These are phyloP conservation scores for Drosophila teissieri DNA, from an alignment of 1,140 invertebrate genomes.

Conservation along the genomic window DNA sequence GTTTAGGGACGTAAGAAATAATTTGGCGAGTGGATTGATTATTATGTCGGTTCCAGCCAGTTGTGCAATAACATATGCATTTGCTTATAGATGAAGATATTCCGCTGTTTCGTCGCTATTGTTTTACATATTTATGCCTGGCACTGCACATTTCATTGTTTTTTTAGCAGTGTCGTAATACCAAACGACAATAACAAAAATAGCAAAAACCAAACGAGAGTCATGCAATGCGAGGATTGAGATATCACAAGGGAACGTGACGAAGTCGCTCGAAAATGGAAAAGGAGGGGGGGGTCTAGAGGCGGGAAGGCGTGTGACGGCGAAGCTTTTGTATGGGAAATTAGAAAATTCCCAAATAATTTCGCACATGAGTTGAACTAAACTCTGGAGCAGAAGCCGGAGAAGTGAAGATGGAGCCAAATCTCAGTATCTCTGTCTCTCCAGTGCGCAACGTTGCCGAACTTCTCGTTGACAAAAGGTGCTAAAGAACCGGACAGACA, in stretches of 20 bases:
- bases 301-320: background rate
- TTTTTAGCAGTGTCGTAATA: slow-evolving; percentile 40
- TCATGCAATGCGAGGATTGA: slow-evolving; percentile 32
- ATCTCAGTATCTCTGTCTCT: slow-evolving; percentile 3
- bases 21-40: background rate
- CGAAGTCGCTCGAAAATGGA: slow-evolving; percentile 14
- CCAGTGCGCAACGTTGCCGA: slow-evolving; percentile 52
- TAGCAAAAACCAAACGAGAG: slow-evolving; percentile 4
- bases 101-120: slow-evolving; percentile 56
- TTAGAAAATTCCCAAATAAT: slow-evolving; percentile 80
- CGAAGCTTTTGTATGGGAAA: slow-evolving; percentile 61
- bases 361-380: slow-evolving; percentile 68
- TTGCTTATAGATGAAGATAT: slow-evolving; percentile 54
- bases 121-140: slow-evolving; percentile 48
- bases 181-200: slow-evolving; percentile 35
- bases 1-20: slow-evolving; percentile 25
- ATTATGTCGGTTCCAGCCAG: slow-evolving; percentile 53
- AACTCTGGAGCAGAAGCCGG: slow-evolving; percentile 7
- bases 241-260: slow-evolving; percentile 55
- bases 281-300: background rate
- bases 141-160: slow-evolving; percentile 63
- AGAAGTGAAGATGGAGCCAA: background rate
- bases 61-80: slow-evolving; percentile 66
- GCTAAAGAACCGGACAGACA: slow-evolving; percentile 69
- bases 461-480: slow-evolving; percentile 77